Evolutionary conservation across 2,888 invertebrate genomes (phyloP).

Genomic region (Matsumyia berberina): DNA sequence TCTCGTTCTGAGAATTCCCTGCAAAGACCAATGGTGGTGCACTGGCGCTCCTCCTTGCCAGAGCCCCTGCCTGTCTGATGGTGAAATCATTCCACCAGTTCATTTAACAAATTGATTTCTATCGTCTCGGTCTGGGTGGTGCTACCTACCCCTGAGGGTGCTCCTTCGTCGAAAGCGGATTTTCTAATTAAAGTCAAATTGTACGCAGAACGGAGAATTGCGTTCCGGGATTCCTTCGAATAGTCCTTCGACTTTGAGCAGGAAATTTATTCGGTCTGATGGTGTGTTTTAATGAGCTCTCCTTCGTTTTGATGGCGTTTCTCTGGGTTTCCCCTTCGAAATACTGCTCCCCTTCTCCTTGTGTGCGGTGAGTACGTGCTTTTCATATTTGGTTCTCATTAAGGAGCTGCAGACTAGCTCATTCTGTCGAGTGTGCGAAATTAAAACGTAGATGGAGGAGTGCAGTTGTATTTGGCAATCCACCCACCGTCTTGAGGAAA

Average conservation of each 20-base stretch:
- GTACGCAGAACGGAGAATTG: constrained; percentile 16
- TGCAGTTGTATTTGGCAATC: not conserved
- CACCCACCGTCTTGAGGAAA: not conserved
- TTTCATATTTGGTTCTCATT: constrained; percentile 66
- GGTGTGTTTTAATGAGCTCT: constrained; percentile 52
- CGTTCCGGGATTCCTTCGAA: constrained; percentile 12
- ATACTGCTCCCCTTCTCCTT: not conserved
- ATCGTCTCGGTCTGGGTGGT: not conserved
- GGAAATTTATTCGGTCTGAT: constrained; percentile 22
- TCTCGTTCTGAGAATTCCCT: constrained; percentile 1
- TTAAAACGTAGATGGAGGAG: constrained; percentile 39
- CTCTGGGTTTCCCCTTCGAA: not conserved
- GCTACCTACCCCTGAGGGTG: not conserved
- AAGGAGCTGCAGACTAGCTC: constrained; percentile 26
- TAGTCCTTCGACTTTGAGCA: constrained; percentile 12
- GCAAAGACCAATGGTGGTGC: not conserved
- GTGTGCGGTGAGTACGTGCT: constrained; percentile 45
- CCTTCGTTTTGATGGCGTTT: constrained; percentile 17
- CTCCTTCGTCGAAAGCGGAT: constrained; percentile 1
- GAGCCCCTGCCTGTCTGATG: too few species aligned
- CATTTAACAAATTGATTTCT: constrained; percentile 54
- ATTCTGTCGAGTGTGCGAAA: constrained; percentile 25
- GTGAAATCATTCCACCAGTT: constrained; percentile 26
- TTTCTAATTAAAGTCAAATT: constrained; percentile 52
- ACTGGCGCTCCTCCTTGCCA: too few species aligned